Percentiles rank a stretch among this genome's conserved stretches.
Evolutionary conservation across 2,888 invertebrate species (phyloP).

Genomic region (Melieria picta): DNA sequence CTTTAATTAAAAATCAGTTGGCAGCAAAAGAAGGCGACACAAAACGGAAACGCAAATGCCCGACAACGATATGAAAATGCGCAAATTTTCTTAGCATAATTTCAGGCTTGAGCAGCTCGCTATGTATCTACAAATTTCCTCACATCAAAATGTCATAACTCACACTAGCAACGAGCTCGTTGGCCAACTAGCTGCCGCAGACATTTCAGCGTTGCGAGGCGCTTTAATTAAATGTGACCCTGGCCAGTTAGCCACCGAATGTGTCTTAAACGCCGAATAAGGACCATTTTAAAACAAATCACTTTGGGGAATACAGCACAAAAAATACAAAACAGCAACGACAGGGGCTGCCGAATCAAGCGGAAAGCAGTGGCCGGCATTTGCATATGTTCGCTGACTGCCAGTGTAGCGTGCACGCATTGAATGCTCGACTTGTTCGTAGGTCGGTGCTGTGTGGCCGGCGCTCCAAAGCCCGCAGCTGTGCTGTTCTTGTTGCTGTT

Average conservation of each 20-base stretch:
- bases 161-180: conserved; percentile 1
- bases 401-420: too few relatives aligned
- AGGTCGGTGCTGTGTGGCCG: too few relatives aligned
- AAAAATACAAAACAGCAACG: background rate
- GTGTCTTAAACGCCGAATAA: conserved; percentile 17
- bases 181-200: too few relatives aligned
- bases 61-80: background rate
- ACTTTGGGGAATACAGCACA: conserved; percentile 14
- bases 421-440: too few relatives aligned
- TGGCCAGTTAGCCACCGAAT: background rate
- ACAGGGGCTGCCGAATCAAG: background rate
- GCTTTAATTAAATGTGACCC: conserved; percentile 24
- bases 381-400: too few relatives aligned
- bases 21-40: too few relatives aligned
- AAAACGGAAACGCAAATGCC: background rate
- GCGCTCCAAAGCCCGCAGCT: background rate
- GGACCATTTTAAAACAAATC: conserved; percentile 26
- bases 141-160: background rate
- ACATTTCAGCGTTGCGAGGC: too few relatives aligned
- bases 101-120: background rate
- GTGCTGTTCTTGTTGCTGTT: background rate
- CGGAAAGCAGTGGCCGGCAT: background rate
- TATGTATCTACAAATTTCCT: conserved; percentile 6
- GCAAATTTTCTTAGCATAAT: background rate
- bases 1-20: conserved; percentile 1